Evolutionary conservation across 2,888 invertebrate species (phyloP).

Genomic region (Lithophane semibrunnea): DNA sequence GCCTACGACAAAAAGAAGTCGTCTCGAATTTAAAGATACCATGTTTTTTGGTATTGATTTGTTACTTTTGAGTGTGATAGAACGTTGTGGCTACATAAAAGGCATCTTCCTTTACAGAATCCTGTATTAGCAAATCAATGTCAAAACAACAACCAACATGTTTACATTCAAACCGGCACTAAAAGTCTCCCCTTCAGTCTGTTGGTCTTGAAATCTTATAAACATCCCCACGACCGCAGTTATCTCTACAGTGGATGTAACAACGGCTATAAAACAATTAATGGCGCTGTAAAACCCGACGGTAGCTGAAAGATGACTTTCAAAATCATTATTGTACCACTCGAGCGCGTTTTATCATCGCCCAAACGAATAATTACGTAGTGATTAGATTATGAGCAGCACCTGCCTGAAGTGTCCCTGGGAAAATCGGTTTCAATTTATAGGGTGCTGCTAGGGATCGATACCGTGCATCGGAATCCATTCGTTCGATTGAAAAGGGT

Average conservation of each 20-base stretch:
- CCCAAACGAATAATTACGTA: slow-evolving; percentile 65
- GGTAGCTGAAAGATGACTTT: slow-evolving; percentile 78
- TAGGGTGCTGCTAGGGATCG: slow-evolving; percentile 50
- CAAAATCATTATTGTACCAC: slow-evolving; percentile 72
- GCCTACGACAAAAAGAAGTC: neutral
- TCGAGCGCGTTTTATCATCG: slow-evolving; percentile 75
- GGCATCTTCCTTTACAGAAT: neutral
- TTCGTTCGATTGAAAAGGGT: slow-evolving; percentile 58
- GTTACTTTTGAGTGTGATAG: neutral
- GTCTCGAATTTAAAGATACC: too few species aligned
- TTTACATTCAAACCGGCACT: slow-evolving; percentile 61
- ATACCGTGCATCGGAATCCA: slow-evolving; percentile 68
- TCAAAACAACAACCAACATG: slow-evolving; percentile 32
- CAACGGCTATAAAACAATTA: slow-evolving; percentile 85
- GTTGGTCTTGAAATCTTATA: slow-evolving; percentile 74
- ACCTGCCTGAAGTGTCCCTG: slow-evolving; percentile 76
- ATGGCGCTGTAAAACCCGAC: slow-evolving; percentile 83
- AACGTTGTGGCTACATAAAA: neutral
- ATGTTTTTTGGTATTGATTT: neutral
- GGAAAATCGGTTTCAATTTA: slow-evolving; percentile 71
- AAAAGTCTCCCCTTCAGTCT: slow-evolving; percentile 65
- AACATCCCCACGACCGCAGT: slow-evolving; percentile 83
- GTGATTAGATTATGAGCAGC: slow-evolving; percentile 68
- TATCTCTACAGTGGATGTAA: slow-evolving; percentile 84
- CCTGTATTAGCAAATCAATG: slow-evolving; percentile 19